Percentiles rank a stretch among this genome's conserved stretches.
phyloP scores from a whole-genome alignment of 2,113 vertebrate genomes.

The Dasyurus viverrinus region DNA sequence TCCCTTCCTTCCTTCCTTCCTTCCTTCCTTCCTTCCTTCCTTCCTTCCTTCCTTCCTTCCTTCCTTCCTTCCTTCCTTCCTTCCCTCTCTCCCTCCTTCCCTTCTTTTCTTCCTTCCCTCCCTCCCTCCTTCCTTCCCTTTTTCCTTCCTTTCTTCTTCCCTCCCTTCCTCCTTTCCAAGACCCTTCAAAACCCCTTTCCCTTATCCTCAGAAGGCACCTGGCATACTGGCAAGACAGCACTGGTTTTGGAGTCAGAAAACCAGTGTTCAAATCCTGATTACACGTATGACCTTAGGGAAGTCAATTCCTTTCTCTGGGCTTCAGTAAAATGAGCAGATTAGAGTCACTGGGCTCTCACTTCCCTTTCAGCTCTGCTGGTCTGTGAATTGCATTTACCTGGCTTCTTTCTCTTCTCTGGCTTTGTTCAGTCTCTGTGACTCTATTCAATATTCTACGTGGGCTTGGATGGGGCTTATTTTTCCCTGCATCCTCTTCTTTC shows the following conservation, averaged over 20 bases:
- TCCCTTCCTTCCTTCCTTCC: no score
- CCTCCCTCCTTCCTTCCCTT: no score
- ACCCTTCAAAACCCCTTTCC: not conserved
- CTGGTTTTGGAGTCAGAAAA: not conserved
- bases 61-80: no score
- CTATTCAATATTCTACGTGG: slow-evolving; percentile 18
- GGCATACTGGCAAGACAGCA: not conserved
- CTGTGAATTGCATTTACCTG: not conserved
- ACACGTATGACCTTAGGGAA: not conserved
- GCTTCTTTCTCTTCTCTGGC: not conserved
- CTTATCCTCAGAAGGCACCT: not conserved
- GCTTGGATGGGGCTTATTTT: not conserved
- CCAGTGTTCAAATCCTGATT: not conserved
- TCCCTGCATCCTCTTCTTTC: not conserved
- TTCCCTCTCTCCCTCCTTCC: not conserved
- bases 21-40: no score
- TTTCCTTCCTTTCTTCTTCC: no score
- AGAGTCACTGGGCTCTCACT: not conserved
- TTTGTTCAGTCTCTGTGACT: slow-evolving; percentile 27
- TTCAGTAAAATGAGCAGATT: not conserved
- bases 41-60: not conserved
- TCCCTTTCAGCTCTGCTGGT: not conserved
- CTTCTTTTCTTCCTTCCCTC: no score
- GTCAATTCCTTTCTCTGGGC: not conserved
- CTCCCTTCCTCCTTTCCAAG: not conserved